phyloP scores from a whole-genome alignment of 2,888 invertebrate genomes.

The Serripes groenlandicus region DNA sequence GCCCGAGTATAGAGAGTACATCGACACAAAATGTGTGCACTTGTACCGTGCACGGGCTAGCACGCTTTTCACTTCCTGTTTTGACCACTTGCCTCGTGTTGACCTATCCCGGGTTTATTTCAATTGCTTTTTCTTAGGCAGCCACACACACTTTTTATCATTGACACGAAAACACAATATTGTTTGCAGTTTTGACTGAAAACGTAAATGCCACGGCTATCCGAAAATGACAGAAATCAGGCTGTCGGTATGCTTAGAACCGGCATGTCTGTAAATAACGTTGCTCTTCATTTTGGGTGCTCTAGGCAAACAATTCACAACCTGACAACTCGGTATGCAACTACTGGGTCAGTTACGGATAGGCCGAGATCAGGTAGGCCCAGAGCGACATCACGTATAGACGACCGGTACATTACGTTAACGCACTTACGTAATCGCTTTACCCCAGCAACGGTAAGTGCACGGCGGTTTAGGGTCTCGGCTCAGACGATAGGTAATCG shows the following conservation, averaged over 20 bases:
- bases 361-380: slow-evolving; percentile 6
- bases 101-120: slow-evolving; percentile 9
- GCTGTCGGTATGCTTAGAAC: slow-evolving; percentile 36
- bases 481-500: slow-evolving; percentile 11
- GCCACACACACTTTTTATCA: slow-evolving; percentile 22
- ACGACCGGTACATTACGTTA: slow-evolving; percentile 13
- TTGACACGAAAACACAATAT: slow-evolving; percentile 20
- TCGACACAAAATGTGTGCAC: neutral
- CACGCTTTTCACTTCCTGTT: slow-evolving; percentile 2
- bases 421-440: slow-evolving; percentile 19
- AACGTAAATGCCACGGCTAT: slow-evolving; percentile 27
- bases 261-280: slow-evolving; percentile 24
- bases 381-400: slow-evolving; percentile 4
- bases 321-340: slow-evolving; percentile 10
- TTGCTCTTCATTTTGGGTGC: slow-evolving; percentile 30
- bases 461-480: slow-evolving; percentile 11
- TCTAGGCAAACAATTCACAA: slow-evolving; percentile 21
- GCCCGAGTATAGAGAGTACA: neutral
- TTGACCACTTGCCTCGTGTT: neutral
- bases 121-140: slow-evolving; percentile 7
- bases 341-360: slow-evolving; percentile 10
- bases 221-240: slow-evolving; percentile 34
- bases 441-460: slow-evolving; percentile 17
- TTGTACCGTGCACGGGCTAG: neutral
- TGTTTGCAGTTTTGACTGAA: slow-evolving; percentile 17